Conservation (phyloP, 2,113 vertebrate species). For the Arizona elegans region DNA sequence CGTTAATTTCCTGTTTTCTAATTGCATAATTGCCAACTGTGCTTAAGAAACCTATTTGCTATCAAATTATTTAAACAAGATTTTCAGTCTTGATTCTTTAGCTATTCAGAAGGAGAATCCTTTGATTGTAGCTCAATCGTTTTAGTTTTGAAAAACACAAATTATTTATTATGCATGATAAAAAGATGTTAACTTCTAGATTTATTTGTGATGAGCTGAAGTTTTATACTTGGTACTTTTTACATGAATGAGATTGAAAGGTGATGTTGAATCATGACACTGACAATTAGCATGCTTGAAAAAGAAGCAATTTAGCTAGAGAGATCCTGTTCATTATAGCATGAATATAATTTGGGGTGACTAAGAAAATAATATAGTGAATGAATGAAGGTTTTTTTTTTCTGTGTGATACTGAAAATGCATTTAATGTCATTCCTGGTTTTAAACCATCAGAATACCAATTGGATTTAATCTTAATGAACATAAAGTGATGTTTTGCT, state of each 20-base stretch:
- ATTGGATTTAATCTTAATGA: neutral
- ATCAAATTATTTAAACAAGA: accelerated
- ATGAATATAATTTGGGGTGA: neutral
- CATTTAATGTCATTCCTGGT: neutral
- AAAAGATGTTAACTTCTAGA: accelerated
- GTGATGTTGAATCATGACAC: conserved; percentile 8
- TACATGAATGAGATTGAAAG: neutral
- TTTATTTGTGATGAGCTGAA: conserved; percentile 19
- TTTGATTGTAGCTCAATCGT: neutral
- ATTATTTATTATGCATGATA: neutral
- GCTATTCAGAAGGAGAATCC: accelerated
- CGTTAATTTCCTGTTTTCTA: accelerated
- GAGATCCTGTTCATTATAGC: conserved; percentile 44
- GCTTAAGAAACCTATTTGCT: neutral
- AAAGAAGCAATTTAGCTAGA: conserved; percentile 44
- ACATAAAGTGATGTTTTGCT: neutral
- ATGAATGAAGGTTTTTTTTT: neutral
- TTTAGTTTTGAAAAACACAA: neutral
- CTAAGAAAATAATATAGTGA: conserved; percentile 16
- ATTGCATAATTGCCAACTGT: accelerated
- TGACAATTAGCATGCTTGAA: conserved; percentile 30
- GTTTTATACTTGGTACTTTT: neutral
- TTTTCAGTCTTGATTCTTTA: neutral
- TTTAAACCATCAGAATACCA: neutral
- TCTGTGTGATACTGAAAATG: neutral